Conservation (phyloP, 2,113 vertebrate species). For the Heliornis fulica region DNA sequence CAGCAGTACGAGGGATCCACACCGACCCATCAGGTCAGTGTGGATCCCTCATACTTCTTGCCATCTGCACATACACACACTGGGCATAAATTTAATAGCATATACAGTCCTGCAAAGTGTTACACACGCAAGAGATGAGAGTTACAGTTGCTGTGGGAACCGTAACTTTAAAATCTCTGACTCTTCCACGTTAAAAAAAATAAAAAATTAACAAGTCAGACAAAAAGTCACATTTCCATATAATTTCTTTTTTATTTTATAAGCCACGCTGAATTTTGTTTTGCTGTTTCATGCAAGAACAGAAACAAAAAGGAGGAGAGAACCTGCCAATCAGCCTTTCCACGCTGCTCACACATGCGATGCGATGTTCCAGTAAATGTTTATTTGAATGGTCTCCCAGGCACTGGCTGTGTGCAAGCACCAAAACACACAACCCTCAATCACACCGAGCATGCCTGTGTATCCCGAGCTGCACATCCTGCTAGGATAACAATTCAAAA, state of each 20-base stretch:
- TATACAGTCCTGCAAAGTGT: neutral
- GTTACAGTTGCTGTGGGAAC: constrained; percentile 64
- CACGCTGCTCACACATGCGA: neutral
- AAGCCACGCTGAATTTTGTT: neutral
- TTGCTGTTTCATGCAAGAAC: neutral
- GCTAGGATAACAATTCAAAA: neutral
- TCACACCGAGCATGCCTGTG: neutral
- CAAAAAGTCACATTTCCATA: constrained; percentile 37
- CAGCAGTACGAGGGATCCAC: too few species aligned
- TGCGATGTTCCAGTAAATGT: neutral
- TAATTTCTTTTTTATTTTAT: neutral
- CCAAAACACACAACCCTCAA: neutral
- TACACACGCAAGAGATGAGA: neutral
- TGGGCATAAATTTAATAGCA: neutral
- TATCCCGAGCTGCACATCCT: neutral
- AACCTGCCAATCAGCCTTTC: constrained; percentile 20
- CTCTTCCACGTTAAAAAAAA: neutral
- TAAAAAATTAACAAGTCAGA: neutral
- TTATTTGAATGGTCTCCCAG: constrained; percentile 26
- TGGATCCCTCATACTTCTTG: neutral
- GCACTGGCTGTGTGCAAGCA: neutral
- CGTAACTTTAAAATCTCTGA: constrained; percentile 53
- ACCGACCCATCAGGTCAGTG: fast-evolving
- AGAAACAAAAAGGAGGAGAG: neutral
- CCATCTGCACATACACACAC: neutral